Conservation (phyloP, 2,113 vertebrate genomes). For the Platycercus adscitus region DNA sequence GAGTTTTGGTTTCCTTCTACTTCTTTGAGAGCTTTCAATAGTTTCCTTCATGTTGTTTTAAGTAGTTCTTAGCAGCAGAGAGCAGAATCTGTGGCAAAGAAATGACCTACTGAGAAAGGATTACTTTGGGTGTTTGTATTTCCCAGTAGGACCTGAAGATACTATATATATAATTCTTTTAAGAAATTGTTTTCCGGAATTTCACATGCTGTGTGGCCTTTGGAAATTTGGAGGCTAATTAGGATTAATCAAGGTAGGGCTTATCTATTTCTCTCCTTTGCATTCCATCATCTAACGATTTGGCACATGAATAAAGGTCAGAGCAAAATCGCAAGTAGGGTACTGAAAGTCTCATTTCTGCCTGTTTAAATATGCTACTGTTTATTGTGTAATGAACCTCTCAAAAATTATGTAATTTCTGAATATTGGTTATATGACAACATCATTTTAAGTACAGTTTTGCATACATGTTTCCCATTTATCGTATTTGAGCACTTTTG, state of each 20-base stretch:
- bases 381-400: neutral
- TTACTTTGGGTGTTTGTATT: neutral
- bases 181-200: neutral
- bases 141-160: neutral
- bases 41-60: neutral
- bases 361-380: neutral
- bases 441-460: neutral
- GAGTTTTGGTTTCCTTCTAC: neutral
- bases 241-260: neutral
- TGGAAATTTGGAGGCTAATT: neutral
- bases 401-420: neutral
- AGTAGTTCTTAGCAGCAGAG: neutral
- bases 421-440: neutral
- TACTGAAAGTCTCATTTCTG: neutral
- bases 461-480: neutral
- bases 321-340: neutral
- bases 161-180: fast-evolving
- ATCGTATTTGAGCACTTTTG: neutral
- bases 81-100: neutral
- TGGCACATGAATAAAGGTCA: neutral
- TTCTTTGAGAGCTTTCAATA: neutral
- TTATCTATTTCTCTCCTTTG: neutral
- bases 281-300: neutral
- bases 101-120: neutral
- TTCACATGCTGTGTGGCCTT: neutral